These are phyloP conservation scores for Drosophila oshimai DNA, from an alignment of 1,140 invertebrate species.

Conservation along the genomic window DNA sequence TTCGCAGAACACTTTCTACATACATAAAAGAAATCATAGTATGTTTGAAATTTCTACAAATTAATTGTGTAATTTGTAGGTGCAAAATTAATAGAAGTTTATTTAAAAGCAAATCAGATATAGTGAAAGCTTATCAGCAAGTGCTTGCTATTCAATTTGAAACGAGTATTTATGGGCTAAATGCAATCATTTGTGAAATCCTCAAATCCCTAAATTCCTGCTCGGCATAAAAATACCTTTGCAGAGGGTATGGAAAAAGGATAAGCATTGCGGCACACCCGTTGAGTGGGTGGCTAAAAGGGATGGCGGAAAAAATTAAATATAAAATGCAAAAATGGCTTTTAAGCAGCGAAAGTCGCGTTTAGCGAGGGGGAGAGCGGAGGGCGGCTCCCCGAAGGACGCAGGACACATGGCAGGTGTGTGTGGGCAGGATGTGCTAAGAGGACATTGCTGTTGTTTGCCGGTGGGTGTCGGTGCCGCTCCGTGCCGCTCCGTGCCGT, in stretches of 20 bases:
- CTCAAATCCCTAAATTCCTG: too few species aligned
- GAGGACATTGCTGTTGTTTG: constrained; percentile 67
- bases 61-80: too few species aligned
- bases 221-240: neutral
- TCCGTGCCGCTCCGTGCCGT: neutral
- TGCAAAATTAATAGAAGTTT: too few species aligned
- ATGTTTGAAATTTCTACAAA: too few species aligned
- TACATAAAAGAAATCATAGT: too few species aligned
- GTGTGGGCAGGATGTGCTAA: constrained; percentile 54
- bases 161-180: too few species aligned
- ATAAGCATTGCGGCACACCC: constrained; percentile 21
- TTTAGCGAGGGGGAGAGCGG: constrained; percentile 11
- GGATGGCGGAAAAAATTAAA: constrained; percentile 60
- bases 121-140: too few species aligned
- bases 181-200: too few species aligned
- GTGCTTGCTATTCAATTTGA: too few species aligned
- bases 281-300: neutral
- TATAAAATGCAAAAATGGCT: constrained; percentile 79
- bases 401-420: constrained; percentile 11
- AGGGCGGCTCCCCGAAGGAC: constrained; percentile 15
- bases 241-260: constrained; percentile 9
- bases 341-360: constrained; percentile 74
- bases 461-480: constrained; percentile 2
- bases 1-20: too few species aligned
- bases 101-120: too few species aligned